phyloP scores from a whole-genome alignment of 2,797 vertebrate species.

The Semaprochilodus insignis region DNA sequence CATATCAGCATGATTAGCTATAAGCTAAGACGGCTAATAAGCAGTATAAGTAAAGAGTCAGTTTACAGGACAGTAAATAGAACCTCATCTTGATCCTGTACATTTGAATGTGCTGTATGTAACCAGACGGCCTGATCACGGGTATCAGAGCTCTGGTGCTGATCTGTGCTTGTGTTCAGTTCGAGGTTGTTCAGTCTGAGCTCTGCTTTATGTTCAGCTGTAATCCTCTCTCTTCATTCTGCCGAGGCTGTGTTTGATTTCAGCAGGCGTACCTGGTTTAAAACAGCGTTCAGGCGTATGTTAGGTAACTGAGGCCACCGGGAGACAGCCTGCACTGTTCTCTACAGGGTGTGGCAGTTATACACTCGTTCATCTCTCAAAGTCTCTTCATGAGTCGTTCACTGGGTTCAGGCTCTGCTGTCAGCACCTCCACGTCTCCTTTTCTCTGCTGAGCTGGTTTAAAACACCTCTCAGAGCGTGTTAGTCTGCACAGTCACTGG shows the following conservation, averaged over 20 bases:
- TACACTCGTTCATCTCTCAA: slow-evolving; percentile 12
- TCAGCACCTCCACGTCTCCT: not conserved
- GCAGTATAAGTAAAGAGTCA: too few species aligned
- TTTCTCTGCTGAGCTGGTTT: not conserved
- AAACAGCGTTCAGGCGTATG: not conserved
- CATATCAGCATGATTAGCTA: too few species aligned
- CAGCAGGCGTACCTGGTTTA: slow-evolving; percentile 24
- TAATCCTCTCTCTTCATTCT: not conserved
- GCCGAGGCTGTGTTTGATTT: not conserved
- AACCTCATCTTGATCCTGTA: too few species aligned
- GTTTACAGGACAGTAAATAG: too few species aligned
- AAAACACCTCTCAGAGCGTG: too few species aligned
- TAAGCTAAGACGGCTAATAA: too few species aligned
- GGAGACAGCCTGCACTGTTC: not conserved
- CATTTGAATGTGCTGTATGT: too few species aligned
- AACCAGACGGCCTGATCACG: too few species aligned
- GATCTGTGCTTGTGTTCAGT: too few species aligned
- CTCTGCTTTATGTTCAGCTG: slow-evolving; percentile 2
- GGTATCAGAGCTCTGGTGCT: too few species aligned
- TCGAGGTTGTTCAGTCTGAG: not conserved
- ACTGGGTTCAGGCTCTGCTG: not conserved
- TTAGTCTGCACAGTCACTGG: too few species aligned
- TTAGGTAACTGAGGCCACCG: slow-evolving; percentile 30
- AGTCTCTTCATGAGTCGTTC: slow-evolving; percentile 30
- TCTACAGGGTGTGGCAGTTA: slow-evolving; percentile 26